A percentile compares a stretch with the other conserved stretches of the same genome.
phyloP scores from a whole-genome alignment of 2,888 invertebrate species.

The Litoditis marina region DNA sequence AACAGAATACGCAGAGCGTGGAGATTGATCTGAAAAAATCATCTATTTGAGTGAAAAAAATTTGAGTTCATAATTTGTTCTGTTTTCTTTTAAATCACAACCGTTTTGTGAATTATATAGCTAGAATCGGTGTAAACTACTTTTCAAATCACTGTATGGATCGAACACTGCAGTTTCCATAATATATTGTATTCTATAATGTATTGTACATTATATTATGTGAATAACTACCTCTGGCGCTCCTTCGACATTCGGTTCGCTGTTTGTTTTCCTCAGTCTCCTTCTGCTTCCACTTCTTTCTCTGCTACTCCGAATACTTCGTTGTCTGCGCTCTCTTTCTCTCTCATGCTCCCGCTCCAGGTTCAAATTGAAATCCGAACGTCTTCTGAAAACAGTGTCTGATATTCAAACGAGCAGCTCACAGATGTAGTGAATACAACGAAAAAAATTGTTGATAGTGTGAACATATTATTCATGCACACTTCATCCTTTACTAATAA shows the following conservation, averaged over 20 bases:
- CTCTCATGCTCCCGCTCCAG: slow-evolving; percentile 31
- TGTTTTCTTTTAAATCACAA: no score
- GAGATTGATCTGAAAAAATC: slow-evolving; percentile 32
- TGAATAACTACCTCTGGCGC: slow-evolving; percentile 21
- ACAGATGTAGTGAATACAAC: no score
- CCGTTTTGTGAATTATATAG: no score
- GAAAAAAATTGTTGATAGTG: no score
- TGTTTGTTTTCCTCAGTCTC: slow-evolving; percentile 50
- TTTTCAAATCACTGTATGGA: no score
- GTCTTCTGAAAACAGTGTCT: slow-evolving; percentile 27
- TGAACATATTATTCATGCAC: no score
- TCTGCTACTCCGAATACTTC: slow-evolving; percentile 34
- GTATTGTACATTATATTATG: no score
- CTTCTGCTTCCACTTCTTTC: slow-evolving; percentile 35
- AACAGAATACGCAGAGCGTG: slow-evolving; percentile 41
- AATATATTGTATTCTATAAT: no score
- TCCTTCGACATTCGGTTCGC: slow-evolving; percentile 53
- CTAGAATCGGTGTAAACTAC: no score
- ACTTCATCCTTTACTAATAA: no score
- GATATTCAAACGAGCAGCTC: neutral
- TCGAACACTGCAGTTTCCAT: no score
- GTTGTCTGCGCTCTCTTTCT: slow-evolving; percentile 29
- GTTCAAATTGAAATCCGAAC: slow-evolving; percentile 46
- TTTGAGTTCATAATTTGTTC: neutral
- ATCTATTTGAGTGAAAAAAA: neutral